Conservation (phyloP, 2,113 vertebrate species). For the Myxocyprinus asiaticus region DNA sequence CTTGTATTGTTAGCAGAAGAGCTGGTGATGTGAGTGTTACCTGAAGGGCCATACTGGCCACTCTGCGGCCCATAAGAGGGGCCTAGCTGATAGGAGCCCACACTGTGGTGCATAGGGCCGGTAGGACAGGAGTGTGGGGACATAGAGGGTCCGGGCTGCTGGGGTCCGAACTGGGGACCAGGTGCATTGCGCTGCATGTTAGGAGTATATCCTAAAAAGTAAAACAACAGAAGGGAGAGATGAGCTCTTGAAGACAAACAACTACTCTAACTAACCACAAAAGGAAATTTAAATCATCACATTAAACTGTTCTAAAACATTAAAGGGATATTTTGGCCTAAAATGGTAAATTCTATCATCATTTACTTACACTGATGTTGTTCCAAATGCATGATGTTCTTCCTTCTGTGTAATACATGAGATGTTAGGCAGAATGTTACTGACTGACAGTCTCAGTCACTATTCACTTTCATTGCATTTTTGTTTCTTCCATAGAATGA, state of each 20-base stretch:
- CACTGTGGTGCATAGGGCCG: constrained; percentile 81
- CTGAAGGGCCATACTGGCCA: constrained; percentile 89
- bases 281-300: not conserved
- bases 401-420: too few species aligned
- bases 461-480: too few species aligned
- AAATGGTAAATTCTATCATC: too few species aligned
- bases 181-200: constrained; percentile 83
- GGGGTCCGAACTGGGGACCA: constrained; percentile 85
- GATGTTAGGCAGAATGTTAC: too few species aligned
- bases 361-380: too few species aligned
- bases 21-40: constrained; percentile 62
- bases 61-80: constrained; percentile 67
- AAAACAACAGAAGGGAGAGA: not conserved
- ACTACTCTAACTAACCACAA: not conserved
- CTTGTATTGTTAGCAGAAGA: not conserved
- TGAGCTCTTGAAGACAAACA: not conserved
- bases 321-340: too few species aligned
- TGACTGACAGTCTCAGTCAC: too few species aligned
- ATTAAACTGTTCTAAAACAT: too few species aligned
- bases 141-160: constrained; percentile 86
- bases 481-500: too few species aligned
- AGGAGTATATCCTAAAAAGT: constrained; percentile 79
- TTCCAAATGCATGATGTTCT: too few species aligned
- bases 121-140: constrained; percentile 84
- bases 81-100: constrained; percentile 85